A percentile compares a stretch with the other conserved stretches of the same genome.
Conservation (phyloP, 2,797 vertebrate species). For the Rhabdomys pumilio region DNA sequence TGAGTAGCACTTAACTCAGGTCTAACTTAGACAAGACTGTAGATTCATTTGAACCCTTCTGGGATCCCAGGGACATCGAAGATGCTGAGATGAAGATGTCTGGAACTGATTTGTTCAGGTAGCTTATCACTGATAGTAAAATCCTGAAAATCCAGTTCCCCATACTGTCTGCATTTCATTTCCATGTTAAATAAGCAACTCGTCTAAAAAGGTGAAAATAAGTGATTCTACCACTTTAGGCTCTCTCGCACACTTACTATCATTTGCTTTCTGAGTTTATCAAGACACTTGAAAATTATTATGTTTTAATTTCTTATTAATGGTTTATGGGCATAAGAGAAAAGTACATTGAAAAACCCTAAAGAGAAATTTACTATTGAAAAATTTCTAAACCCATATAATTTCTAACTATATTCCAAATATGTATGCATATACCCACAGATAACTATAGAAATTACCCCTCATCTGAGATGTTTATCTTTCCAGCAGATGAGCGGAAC, state of each 20-base stretch:
- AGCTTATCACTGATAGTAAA: background rate
- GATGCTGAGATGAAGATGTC: background rate
- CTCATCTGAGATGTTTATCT: background rate
- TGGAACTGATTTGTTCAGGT: background rate
- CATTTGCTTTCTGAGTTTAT: background rate
- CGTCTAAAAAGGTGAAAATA: background rate
- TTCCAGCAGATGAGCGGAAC: background rate
- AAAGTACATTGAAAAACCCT: background rate
- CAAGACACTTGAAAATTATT: slow-evolving; percentile 5
- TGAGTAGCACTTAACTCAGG: background rate
- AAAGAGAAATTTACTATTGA: background rate
- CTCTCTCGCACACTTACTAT: background rate
- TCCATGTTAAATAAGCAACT: background rate
- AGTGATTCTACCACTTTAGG: background rate
- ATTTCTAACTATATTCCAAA: background rate
- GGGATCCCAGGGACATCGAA: background rate
- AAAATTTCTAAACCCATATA: background rate
- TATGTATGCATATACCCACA: too few relatives aligned
- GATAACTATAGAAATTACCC: background rate
- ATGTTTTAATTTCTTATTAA: background rate
- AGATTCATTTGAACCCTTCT: background rate
- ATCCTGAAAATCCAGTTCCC: background rate
- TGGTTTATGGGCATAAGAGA: background rate
- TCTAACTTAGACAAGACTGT: background rate
- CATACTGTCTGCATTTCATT: background rate